Evolutionary conservation across 2,888 invertebrate species (phyloP).

Genomic region (Oscheius myriophilus): DNA sequence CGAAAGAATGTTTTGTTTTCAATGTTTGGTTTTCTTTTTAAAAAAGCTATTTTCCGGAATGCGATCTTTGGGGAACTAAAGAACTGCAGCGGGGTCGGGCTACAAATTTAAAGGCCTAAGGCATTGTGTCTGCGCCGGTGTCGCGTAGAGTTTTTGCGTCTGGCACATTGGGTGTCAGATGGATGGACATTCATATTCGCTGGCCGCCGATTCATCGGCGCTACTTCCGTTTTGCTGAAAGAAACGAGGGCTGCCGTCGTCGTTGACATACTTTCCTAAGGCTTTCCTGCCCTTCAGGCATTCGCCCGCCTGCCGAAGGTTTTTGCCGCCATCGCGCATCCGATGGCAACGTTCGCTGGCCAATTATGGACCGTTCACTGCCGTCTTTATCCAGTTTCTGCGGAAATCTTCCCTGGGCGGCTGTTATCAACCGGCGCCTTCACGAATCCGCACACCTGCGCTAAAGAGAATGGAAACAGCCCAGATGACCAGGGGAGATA

Average conservation of each 20-base stretch:
- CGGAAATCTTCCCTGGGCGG: constrained; percentile 24
- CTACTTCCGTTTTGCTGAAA: background rate
- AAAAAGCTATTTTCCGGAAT: no score
- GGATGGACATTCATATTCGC: no score
- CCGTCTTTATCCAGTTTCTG: constrained; percentile 28
- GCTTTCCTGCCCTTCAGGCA: background rate
- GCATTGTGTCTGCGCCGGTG: no score
- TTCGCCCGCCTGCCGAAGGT: background rate
- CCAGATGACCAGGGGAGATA: background rate
- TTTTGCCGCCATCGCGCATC: background rate
- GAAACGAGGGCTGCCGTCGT: constrained; percentile 22
- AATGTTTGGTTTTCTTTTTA: no score
- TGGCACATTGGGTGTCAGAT: no score
- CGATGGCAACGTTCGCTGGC: constrained; percentile 16
- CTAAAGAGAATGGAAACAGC: constrained; percentile 7
- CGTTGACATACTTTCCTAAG: constrained; percentile 27
- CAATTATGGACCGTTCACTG: constrained; percentile 25
- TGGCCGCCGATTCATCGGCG: no score
- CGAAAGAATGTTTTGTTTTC: no score
- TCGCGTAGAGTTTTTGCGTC: no score
- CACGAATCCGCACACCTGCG: constrained; percentile 22
- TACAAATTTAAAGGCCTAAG: no score
- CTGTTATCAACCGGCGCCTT: constrained; percentile 17
- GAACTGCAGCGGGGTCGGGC: no score
- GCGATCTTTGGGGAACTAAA: no score